A percentile compares a stretch with the other conserved stretches of the same genome.
These are phyloP conservation scores for Ramphastos sulfuratus DNA, from an alignment of 2,113 vertebrate species.

Conservation along the genomic window DNA sequence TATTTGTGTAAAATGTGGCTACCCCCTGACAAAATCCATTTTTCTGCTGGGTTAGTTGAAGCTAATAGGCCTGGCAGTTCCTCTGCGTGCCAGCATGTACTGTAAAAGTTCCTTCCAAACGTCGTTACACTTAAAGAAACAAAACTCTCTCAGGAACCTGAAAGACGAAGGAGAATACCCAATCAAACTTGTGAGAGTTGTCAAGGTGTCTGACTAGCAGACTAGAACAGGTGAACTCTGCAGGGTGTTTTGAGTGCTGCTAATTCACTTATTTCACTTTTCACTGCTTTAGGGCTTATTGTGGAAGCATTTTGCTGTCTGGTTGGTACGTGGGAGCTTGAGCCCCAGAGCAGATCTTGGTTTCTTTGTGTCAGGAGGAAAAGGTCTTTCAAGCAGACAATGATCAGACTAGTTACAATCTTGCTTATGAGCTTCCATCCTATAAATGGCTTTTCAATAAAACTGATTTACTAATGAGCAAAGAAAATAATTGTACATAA, in stretches of 20 bases:
- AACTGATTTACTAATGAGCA: not conserved
- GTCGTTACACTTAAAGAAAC: not conserved
- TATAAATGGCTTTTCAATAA: constrained; percentile 40
- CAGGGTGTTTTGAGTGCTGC: not conserved
- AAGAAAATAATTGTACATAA: not conserved
- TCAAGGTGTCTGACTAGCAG: not conserved
- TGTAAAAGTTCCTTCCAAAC: not conserved
- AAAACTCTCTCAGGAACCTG: not conserved
- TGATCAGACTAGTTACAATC: not conserved
- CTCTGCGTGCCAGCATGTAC: not conserved
- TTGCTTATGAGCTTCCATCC: not conserved
- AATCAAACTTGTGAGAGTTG: not conserved
- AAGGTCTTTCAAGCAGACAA: not conserved
- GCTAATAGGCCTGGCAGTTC: not conserved
- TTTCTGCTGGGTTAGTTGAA: not conserved
- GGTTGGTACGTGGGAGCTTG: not conserved
- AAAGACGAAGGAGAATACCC: not conserved
- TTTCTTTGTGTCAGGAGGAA: not conserved
- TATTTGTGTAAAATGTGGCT: constrained; percentile 34
- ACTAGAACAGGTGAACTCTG: not conserved
- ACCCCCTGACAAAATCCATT: not conserved
- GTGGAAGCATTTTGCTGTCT: not conserved
- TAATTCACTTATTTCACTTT: not conserved
- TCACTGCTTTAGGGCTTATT: not conserved
- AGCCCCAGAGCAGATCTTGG: not conserved